Base-by-base conservation (phyloP, 2,888 invertebrate species). In the Callyntrura sp. region DNA sequence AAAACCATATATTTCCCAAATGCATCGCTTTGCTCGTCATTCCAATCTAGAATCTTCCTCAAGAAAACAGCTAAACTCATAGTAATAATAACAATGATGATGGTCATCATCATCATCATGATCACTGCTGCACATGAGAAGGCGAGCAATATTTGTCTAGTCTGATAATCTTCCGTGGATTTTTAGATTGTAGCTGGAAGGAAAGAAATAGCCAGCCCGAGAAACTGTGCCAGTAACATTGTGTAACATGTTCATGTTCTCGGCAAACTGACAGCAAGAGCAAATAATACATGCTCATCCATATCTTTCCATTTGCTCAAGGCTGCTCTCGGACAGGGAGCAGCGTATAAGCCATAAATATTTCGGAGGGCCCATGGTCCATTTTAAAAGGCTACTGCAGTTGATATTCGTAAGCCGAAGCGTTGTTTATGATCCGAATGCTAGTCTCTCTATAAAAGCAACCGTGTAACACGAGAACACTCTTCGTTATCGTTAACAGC, bases 211-310 rank as follows among this genome's bases (percentile, higher is more conserved):
- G 76, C 17, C 76, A 76, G 25, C 45, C 45, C 45, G 25, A 35
- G 51, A 65, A 84, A 70, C 55, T 73, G 82, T 17, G 60, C 17
- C 55, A 85, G 62, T 79, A 88, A 68, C 70, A 70, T 68, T 55
- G 25, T 57, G 28, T 82, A 82, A 88, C 88, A 88, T 82, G 88
- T 88, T 88, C 84, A 78, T 83, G 84, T 65, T 84, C 73, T 88
- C 65, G n/a, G 17, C 57, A 88, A 88, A 76, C 84, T 84, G 88
- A 88, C 88, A 88, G 88, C 84, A 55, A 62, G 17, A 70, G 65
- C 88, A 88, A 88, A 88, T 88, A 88, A 14, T 65, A 85, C 85
- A 62, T 43, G 85, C 51, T 57, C 76, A 76, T 85, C 48, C 68
- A 68, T 84, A 84, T 84, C 57, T 70, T 84, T 70, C 55, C 35